Percentiles rank a stretch among this genome's conserved stretches.
Conservation (phyloP, 1,140 invertebrate species). For the Drosophila equinoxialis region DNA sequence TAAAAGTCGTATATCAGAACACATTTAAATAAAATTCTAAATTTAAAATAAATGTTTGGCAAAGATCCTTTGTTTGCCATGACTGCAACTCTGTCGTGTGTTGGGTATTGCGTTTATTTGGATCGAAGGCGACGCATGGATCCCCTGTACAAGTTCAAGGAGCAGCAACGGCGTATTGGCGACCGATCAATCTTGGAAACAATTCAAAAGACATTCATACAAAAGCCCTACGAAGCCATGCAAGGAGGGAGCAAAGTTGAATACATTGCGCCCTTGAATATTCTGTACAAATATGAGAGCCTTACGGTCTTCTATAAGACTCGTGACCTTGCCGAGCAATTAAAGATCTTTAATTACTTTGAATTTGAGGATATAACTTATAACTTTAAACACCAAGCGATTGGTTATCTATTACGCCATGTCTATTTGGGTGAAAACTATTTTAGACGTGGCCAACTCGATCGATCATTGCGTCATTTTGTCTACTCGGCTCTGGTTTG, state of each 20-base stretch:
- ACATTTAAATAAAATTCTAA: background rate
- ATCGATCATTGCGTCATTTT: slow-evolving; percentile 21
- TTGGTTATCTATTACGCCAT: slow-evolving; percentile 30
- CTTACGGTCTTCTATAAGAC: background rate
- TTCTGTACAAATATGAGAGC: background rate
- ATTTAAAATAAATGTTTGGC: background rate
- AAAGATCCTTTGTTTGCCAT: background rate
- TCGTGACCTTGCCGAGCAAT: background rate
- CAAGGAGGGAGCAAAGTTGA: background rate
- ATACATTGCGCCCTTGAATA: background rate
- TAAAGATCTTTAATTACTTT: background rate
- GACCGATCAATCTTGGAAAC: no score
- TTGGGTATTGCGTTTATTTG: slow-evolving; percentile 37
- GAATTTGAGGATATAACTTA: background rate
- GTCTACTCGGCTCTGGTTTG: slow-evolving; percentile 33
- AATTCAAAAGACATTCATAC: no score
- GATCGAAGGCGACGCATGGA: slow-evolving; percentile 31
- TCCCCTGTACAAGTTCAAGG: slow-evolving; percentile 6
- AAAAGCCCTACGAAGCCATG: background rate
- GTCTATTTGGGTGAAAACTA: slow-evolving; percentile 29
- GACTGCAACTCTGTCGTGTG: slow-evolving; percentile 21
- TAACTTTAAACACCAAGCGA: background rate
- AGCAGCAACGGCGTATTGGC: slow-evolving; percentile 18
- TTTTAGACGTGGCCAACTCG: background rate
- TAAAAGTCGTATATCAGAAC: background rate